A percentile compares a stretch with the other conserved stretches of the same genome.
Evolutionary conservation across 2,113 vertebrate species (phyloP).

Genomic region (Cricetomys ansorgei): DNA sequence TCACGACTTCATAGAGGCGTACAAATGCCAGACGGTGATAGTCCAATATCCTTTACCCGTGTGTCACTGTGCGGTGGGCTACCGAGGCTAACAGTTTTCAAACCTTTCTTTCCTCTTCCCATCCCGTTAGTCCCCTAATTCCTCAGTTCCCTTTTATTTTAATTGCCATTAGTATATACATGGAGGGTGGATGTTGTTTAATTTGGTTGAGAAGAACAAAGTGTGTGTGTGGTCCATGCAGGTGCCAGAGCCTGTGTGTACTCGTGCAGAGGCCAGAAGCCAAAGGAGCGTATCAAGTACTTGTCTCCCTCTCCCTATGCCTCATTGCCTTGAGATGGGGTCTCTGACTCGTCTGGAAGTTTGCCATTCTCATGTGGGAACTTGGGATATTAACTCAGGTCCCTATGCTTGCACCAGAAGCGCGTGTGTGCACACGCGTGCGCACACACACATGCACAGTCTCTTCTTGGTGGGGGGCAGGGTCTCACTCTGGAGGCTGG

Average conservation of each 20-base stretch:
- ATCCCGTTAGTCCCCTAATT: not conserved
- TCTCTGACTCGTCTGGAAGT: not conserved
- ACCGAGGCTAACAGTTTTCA: not conserved
- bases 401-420: not conserved
- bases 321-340: not conserved
- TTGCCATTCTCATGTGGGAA: not conserved
- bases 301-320: not conserved
- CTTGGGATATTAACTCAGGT: not conserved
- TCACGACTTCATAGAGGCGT: constrained; percentile 98
- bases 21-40: constrained; percentile 97
- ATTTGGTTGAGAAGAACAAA: not conserved
- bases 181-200: not conserved
- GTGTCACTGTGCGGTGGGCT: not conserved
- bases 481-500: not conserved
- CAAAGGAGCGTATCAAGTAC: not conserved
- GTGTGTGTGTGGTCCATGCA: not conserved
- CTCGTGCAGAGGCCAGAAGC: not conserved
- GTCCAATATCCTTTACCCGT: constrained; percentile 97
- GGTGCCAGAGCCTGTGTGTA: not conserved
- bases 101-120: not conserved
- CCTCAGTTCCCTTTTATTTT: not conserved
- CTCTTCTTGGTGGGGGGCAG: not conserved
- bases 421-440: not conserved
- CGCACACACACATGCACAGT: not conserved
- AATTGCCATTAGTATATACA: not conserved